These are phyloP conservation scores for Agapornis canus DNA, from an alignment of 2,797 vertebrate species.

Conservation along the genomic window DNA sequence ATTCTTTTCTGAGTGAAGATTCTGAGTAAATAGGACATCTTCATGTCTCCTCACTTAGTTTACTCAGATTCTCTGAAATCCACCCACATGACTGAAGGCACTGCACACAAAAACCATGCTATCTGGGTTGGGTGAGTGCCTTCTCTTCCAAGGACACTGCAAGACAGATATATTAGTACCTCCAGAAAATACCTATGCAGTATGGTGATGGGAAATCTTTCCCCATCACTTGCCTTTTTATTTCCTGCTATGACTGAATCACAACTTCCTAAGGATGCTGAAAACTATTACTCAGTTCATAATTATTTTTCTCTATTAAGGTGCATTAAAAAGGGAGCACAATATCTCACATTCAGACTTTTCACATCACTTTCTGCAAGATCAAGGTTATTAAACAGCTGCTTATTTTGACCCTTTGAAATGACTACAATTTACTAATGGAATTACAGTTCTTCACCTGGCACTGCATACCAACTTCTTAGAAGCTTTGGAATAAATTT, in stretches of 20 bases:
- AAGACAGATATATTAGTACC: neutral
- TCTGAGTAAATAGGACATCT: neutral
- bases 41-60: neutral
- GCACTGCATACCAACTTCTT: neutral
- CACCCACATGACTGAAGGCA: neutral
- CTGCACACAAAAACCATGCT: neutral
- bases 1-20: neutral
- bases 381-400: conserved; percentile 17
- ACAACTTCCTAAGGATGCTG: neutral
- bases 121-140: neutral
- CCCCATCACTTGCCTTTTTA: neutral
- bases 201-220: neutral
- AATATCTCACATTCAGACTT: neutral
- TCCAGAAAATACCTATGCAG: neutral
- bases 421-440: conserved; percentile 40
- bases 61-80: neutral
- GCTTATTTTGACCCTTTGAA: conserved; percentile 36
- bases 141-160: neutral
- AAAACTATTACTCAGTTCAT: neutral
- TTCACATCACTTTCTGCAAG: neutral
- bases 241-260: neutral
- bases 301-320: conserved; percentile 30
- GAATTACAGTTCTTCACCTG: conserved; percentile 48
- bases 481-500: conserved; percentile 19
- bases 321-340: neutral